Conservation (phyloP, 2,797 vertebrate genomes). For the Sarcoramphus papa region DNA sequence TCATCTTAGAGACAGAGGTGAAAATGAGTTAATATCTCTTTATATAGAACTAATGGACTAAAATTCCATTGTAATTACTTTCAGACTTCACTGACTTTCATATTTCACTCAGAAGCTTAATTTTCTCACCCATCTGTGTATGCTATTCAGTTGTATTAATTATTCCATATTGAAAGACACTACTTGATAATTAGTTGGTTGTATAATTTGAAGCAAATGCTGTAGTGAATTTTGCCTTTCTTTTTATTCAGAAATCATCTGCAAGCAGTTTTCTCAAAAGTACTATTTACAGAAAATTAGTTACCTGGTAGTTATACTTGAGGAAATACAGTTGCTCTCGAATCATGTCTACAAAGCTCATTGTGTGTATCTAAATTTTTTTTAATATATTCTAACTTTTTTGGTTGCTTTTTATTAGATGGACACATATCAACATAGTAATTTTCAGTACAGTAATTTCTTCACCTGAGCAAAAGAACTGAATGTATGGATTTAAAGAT, state of each 20-base stretch:
- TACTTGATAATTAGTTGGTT: conserved; percentile 35
- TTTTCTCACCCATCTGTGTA: conserved; percentile 30
- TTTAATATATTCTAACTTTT: not conserved
- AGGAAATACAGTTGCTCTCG: not conserved
- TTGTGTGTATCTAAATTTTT: not conserved
- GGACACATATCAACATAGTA: not conserved
- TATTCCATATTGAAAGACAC: not conserved
- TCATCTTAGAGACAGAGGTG: not conserved
- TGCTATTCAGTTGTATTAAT: conserved; percentile 4
- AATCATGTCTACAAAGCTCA: not conserved
- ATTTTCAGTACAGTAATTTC: not conserved
- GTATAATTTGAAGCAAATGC: conserved; percentile 12
- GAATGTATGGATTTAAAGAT: too few species aligned
- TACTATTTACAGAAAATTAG: not conserved
- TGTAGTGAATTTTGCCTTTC: not conserved
- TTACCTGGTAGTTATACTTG: not conserved
- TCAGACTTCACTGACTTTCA: conserved; percentile 1
- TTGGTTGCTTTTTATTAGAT: not conserved
- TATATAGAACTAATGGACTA: not conserved
- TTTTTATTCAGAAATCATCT: not conserved
- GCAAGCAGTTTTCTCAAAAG: not conserved
- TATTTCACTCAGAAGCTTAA: not conserved
- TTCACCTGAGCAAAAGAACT: not conserved
- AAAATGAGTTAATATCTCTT: conserved; percentile 15
- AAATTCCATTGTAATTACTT: conserved; percentile 9